Conservation (phyloP, 2,797 vertebrate species). For the Pelodytes ibericus region DNA sequence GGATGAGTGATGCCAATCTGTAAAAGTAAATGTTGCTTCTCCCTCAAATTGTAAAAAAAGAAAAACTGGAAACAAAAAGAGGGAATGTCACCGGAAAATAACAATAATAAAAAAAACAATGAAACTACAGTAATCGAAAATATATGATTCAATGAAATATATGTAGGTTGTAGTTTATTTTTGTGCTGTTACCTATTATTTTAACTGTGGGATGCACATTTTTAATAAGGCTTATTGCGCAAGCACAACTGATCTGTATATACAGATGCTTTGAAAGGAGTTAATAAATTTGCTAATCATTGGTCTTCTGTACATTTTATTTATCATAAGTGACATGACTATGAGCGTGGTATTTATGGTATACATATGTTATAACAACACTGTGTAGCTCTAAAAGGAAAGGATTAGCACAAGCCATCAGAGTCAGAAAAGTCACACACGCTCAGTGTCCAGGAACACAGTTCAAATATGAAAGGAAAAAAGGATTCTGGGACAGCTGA, state of each 20-base stretch:
- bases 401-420: conserved; percentile 38
- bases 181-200: too few relatives aligned
- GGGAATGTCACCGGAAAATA: too few relatives aligned
- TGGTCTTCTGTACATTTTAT: conserved; percentile 9
- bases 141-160: too few relatives aligned
- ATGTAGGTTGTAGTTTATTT: too few relatives aligned
- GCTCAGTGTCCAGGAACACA: conserved; percentile 17
- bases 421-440: conserved; percentile 18
- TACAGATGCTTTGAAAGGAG: conserved; percentile 11
- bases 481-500: conserved; percentile 12
- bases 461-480: conserved; percentile 38
- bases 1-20: too few relatives aligned
- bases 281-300: background rate
- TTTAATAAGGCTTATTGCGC: background rate
- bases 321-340: conserved; percentile 30
- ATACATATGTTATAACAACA: conserved; percentile 39
- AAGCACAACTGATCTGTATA: background rate
- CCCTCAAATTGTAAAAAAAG: too few relatives aligned
- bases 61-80: too few relatives aligned
- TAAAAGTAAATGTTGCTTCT: too few relatives aligned
- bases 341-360: conserved; percentile 34
- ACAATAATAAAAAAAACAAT: too few relatives aligned
- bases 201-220: background rate
- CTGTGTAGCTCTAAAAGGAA: conserved; percentile 41
- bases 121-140: too few relatives aligned